Percentiles rank a stretch among this genome's conserved stretches.
phyloP scores from a whole-genome alignment of 1,140 invertebrate species.

The Hesperophylax magnus region DNA sequence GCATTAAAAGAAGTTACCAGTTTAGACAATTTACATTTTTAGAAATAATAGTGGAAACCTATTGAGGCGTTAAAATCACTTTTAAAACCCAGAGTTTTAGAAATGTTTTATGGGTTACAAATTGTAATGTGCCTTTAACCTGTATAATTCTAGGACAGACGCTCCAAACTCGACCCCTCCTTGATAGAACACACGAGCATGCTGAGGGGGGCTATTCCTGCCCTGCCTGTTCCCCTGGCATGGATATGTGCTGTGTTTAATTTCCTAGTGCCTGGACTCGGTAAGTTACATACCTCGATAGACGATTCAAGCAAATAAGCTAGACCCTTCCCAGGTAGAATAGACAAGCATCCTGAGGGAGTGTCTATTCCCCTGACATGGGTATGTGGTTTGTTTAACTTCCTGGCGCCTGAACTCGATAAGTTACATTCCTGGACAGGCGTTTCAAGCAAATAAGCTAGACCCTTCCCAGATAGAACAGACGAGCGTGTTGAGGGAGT shows the following conservation, averaged over 20 bases:
- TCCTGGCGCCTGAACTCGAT: slow-evolving; percentile 90
- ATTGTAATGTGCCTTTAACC: neutral
- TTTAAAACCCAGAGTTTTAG: too few relatives aligned
- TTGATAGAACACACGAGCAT: slow-evolving; percentile 85
- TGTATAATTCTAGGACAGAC: slow-evolving; percentile 75
- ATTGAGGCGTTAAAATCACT: too few relatives aligned
- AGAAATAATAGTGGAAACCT: too few relatives aligned
- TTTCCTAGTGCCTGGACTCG: slow-evolving; percentile 86
- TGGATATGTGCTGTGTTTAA: slow-evolving; percentile 91
- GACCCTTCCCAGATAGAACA: too few relatives aligned
- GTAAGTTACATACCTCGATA: slow-evolving; percentile 76
- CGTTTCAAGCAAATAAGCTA: slow-evolving; percentile 77
- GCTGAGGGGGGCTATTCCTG: slow-evolving; percentile 91
- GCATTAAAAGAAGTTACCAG: too few relatives aligned
- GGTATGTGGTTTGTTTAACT: slow-evolving; percentile 89
- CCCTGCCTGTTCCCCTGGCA: slow-evolving; percentile 86
- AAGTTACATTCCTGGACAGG: slow-evolving; percentile 75
- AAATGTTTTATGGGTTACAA: too few relatives aligned
- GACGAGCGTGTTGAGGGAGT: slow-evolving; percentile 87
- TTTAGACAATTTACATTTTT: too few relatives aligned
- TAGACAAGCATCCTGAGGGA: slow-evolving; percentile 87
- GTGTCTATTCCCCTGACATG: slow-evolving; percentile 86
- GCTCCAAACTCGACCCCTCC: slow-evolving; percentile 82
- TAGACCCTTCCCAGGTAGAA: slow-evolving; percentile 81
- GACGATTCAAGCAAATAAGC: slow-evolving; percentile 59